Evolutionary conservation across 2,888 invertebrate species (phyloP).

Genomic region (Yponomeuta cagnagella): DNA sequence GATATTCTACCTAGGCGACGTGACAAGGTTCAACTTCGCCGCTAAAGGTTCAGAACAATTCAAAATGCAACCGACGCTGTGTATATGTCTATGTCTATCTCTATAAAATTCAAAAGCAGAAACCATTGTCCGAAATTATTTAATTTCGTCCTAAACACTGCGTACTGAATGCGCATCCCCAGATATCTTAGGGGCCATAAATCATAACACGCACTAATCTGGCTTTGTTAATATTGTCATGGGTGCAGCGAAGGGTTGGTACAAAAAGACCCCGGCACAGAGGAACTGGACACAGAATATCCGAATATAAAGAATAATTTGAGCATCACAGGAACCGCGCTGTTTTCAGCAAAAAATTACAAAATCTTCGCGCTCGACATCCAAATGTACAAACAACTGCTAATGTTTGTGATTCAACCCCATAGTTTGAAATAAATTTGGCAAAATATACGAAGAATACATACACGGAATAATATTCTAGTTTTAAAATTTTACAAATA

Average conservation of each 20-base stretch:
- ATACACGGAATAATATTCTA: too few species aligned
- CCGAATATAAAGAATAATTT: background rate
- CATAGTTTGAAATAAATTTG: too few species aligned
- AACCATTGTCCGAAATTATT: constrained; percentile 3
- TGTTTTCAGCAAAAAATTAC: background rate
- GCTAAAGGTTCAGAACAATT: background rate
- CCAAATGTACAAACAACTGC: too few species aligned
- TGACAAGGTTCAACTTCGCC: background rate
- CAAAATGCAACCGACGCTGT: background rate
- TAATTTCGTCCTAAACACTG: constrained; percentile 3
- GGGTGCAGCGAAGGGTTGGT: constrained; percentile 38
- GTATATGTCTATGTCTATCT: too few species aligned
- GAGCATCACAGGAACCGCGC: background rate
- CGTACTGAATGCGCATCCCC: constrained; percentile 24
- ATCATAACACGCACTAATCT: constrained; percentile 58
- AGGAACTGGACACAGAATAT: background rate
- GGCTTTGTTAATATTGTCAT: constrained; percentile 60
- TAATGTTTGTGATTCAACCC: too few species aligned
- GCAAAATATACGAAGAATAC: too few species aligned
- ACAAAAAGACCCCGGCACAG: constrained; percentile 16
- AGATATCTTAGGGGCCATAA: constrained; percentile 53
- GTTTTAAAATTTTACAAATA: too few species aligned
- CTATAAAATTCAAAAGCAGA: background rate
- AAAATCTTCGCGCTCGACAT: too few species aligned
- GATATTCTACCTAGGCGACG: too few species aligned